These are phyloP conservation scores for Crocuta crocuta DNA, from an alignment of 2,113 vertebrate genomes.

Conservation along the genomic window DNA sequence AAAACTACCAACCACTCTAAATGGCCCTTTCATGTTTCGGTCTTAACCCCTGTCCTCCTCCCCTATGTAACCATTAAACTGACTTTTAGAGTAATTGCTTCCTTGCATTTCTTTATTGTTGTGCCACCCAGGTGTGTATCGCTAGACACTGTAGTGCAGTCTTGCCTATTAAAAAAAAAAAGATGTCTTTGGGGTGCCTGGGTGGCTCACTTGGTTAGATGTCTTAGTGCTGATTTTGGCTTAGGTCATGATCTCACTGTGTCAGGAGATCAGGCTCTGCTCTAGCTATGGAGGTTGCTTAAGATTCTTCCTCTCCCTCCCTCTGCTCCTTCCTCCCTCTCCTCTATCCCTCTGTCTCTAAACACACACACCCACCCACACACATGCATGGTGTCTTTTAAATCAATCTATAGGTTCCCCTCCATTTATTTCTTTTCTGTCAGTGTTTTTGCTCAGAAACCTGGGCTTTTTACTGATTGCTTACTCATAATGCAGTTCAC, in stretches of 20 bases:
- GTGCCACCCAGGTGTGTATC: neutral
- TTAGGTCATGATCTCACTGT: too few species aligned
- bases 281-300: too few species aligned
- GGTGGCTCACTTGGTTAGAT: too few species aligned
- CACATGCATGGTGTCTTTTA: neutral
- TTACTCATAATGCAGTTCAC: neutral
- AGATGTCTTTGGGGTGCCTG: neutral
- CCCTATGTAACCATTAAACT: neutral
- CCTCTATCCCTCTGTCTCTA: too few species aligned
- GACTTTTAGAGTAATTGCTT: slow-evolving; percentile 31
- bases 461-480: slow-evolving; percentile 10
- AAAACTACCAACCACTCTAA: neutral
- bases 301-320: too few species aligned
- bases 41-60: neutral
- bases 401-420: neutral
- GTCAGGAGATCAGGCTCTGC: too few species aligned
- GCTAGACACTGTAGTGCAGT: neutral
- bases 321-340: too few species aligned
- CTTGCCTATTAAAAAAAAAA: neutral
- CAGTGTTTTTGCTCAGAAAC: neutral
- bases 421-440: neutral
- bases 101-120: neutral
- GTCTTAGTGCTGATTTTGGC: too few species aligned
- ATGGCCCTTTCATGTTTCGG: neutral
- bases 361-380: too few species aligned